phyloP scores from a whole-genome alignment of 2,888 invertebrate species.

The Caenorhabditis zanzibari region DNA sequence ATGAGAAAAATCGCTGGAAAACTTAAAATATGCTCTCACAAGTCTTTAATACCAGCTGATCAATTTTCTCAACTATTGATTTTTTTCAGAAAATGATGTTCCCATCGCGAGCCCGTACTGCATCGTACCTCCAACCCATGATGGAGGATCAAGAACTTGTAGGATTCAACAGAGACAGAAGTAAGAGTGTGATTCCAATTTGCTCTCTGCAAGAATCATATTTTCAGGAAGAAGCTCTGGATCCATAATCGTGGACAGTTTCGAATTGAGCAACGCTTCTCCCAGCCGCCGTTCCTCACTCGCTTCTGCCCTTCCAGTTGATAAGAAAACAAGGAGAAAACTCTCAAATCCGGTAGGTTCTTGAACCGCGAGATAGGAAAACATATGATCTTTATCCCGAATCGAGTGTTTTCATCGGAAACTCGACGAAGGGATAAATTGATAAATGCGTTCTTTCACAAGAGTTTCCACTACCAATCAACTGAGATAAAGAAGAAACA shows the following conservation, averaged over 20 bases:
- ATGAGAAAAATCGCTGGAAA: too few relatives aligned
- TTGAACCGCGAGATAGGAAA: neutral
- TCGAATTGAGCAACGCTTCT: conserved; percentile 37
- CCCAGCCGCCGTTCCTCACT: conserved; percentile 50
- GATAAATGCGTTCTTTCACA: conserved; percentile 54
- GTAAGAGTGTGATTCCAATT: conserved; percentile 14
- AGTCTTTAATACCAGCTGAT: neutral
- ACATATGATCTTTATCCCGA: conserved; percentile 28
- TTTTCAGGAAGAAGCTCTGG: conserved; percentile 61
- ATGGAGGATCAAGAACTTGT: conserved; percentile 61
- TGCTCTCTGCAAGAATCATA: neutral
- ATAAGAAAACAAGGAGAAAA: conserved; percentile 47
- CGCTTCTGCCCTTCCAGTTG: conserved; percentile 25
- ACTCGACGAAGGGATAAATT: conserved; percentile 23
- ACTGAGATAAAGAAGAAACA: conserved; percentile 40
- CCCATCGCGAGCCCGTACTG: conserved; percentile 52
- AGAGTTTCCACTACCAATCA: conserved; percentile 26
- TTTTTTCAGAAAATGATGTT: conserved; percentile 55
- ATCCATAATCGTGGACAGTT: conserved; percentile 52
- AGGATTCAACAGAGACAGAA: conserved; percentile 53
- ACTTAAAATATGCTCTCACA: too few relatives aligned
- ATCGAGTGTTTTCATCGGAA: conserved; percentile 24
- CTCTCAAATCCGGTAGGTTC: conserved; percentile 44
- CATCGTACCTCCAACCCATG: conserved; percentile 57
- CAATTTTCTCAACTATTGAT: neutral